Base-by-base conservation (phyloP, 2,888 invertebrate genomes). In the Phyllotreta striolata region DNA sequence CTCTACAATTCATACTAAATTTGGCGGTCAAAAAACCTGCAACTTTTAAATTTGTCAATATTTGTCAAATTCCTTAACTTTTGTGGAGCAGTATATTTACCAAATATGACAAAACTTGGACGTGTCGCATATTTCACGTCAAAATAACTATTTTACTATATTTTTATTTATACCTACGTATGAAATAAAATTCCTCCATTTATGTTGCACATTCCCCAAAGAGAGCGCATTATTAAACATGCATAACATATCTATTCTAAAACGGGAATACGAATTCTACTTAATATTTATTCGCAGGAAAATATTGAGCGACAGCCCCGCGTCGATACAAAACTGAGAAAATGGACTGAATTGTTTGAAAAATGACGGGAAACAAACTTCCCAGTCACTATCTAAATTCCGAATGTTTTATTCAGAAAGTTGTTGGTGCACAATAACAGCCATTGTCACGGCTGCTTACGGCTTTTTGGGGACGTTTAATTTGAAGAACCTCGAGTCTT, bases 401-500 rank as follows among this genome's bases (percentile, higher is more conserved):
- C 60, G 58, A 63, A 60, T 64, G 67, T 64, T 59, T 67, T 67
- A 67, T 65, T 59, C 62, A 67, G 49, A 46, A 59, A 64, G 59
- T 64, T 67, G 60, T 67, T 62, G 46, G 60, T 63, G 64, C 64
- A 64, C 67, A 67, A 67, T 65, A 67, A 67, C 64, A 67, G 56
- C 67, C 56, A 64, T 67, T 67, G 67, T 67, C 64, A 67, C 63
- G 63, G 63, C 52, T 56, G 64, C 64, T 64, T 62, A 59, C 63
- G 63, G 67, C 67, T 64, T 67, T 66, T 67, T 56, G 64, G 67
- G 24, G 60, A 63, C 67, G 60, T 67, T 67, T 64, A 67, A 67
- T 67, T 67, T 67, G 64, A 62, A 59, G 60, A 60, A 61, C 60
- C 43, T 24, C 46, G 52, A 60, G 61, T 67, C 64, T 67, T 67